Base-by-base conservation (phyloP, 2,888 invertebrate genomes). In the Portevinia maculata region DNA sequence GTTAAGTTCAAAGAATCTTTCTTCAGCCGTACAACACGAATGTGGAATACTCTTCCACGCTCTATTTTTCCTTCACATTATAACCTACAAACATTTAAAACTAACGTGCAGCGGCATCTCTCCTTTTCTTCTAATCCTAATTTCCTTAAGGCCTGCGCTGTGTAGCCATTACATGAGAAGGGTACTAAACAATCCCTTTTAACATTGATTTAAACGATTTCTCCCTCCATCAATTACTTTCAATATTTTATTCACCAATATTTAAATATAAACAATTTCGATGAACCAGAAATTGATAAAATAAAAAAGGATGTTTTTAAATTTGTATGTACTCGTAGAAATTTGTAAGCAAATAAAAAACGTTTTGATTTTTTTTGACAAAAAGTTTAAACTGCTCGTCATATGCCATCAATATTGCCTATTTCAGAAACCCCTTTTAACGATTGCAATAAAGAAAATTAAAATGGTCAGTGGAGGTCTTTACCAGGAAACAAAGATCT, bases 311-410 rank as follows among this genome's bases (percentile, higher is more conserved):
- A 44, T 48, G 0, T 44, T 21, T 15, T 59, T n/a, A n/a, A 37
- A 48, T 6, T 59, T 48, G 19, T 70, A 70, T 59, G 28, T 57
- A 19, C n/a, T n/a, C n/a, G n/a, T n/a, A n/a, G 57, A 57, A 57
- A 15, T 57, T 15, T 69, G 69, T 21, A 24, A 17, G 11, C 57
- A 69, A 57, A 57, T 69, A 34, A 69, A 37, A 39, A 34, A 37
- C 55, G 37, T 15, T 69, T 69, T 24, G 13, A 70, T 50, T 60
- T 70, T 41, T 39, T 52, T 50, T n/a, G 48, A 71, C 34, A 21
- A 3, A 0, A 73, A 62, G 55, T 8, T 62, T 5, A 53, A 62
- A 55, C 39, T 62, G 19, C 8, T 62, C 48, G 69, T 15, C 13
- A 3, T 21, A 44, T 37, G 48, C n/a, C 50, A 6, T 59, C 50